phyloP scores from a whole-genome alignment of 2,888 invertebrate genomes.

The Noctua comes region DNA sequence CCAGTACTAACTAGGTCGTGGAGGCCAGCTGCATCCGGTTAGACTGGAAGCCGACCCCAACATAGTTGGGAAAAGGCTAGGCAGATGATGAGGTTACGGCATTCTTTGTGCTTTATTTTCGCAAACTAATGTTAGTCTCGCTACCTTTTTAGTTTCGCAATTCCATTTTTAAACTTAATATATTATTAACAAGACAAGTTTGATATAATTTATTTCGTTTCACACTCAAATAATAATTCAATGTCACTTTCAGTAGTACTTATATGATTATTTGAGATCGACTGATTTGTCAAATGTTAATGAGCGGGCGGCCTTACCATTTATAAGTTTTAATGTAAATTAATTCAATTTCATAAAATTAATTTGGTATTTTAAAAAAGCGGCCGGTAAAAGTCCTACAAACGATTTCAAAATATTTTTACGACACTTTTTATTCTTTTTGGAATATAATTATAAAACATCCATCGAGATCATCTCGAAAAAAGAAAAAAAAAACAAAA shows the following conservation, averaged over 20 bases:
- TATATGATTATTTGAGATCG: slow-evolving; percentile 1
- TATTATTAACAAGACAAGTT: neutral
- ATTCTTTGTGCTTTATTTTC: too few species aligned
- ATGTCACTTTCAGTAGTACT: slow-evolving; percentile 5
- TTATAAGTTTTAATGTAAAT: slow-evolving; percentile 31
- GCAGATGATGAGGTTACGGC: too few species aligned
- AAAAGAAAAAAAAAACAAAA: too few species aligned
- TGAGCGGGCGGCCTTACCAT: slow-evolving; percentile 38
- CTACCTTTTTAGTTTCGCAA: neutral
- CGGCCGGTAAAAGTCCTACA: neutral
- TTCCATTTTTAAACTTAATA: neutral
- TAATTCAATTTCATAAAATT: neutral
- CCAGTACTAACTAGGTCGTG: too few species aligned
- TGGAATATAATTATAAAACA: too few species aligned
- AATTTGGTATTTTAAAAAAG: neutral
- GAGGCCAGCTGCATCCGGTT: too few species aligned
- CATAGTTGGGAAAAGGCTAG: too few species aligned
- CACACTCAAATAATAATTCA: slow-evolving; percentile 14
- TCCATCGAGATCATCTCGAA: too few species aligned
- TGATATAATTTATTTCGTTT: slow-evolving; percentile 5
- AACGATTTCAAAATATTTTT: neutral
- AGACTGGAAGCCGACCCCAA: too few species aligned
- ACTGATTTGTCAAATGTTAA: slow-evolving; percentile 37
- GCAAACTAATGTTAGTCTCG: too few species aligned
- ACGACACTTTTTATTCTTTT: too few species aligned